Conservation (phyloP, 2,797 vertebrate species). For the Tragopan temminckii region DNA sequence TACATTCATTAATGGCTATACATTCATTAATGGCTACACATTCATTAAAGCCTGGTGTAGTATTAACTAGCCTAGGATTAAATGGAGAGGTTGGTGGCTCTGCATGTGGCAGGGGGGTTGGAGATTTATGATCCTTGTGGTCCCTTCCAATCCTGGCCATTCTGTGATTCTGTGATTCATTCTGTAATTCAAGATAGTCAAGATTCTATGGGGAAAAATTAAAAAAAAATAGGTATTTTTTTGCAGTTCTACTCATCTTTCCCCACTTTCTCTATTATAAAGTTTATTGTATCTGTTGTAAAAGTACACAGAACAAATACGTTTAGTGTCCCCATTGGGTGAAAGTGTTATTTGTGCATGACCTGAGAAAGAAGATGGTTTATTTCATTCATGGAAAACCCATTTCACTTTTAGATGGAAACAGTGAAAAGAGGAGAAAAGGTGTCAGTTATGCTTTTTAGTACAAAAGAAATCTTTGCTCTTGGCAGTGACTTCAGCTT, state of each 20-base stretch:
- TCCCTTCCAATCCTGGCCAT: too few relatives aligned
- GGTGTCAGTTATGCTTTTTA: not conserved
- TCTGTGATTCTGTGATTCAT: too few relatives aligned
- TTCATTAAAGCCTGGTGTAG: too few relatives aligned
- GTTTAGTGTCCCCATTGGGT: not conserved
- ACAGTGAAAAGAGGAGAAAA: not conserved
- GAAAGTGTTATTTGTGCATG: not conserved
- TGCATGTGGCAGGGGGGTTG: too few relatives aligned
- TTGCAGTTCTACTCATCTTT: not conserved
- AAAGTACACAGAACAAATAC: not conserved
- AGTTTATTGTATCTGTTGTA: not conserved
- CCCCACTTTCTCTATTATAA: not conserved
- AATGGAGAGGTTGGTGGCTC: too few relatives aligned
- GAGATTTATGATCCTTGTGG: too few relatives aligned
- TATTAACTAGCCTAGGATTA: too few relatives aligned
- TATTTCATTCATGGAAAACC: slow-evolving; percentile 28
- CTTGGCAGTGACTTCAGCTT: slow-evolving; percentile 32
- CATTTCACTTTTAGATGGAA: slow-evolving; percentile 32
- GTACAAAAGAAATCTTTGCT: not conserved
- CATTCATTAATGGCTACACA: too few relatives aligned
- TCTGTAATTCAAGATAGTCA: not conserved
- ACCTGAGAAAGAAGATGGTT: slow-evolving; percentile 27
- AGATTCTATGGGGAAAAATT: not conserved
- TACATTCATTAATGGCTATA: not conserved
- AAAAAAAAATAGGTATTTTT: not conserved